These are phyloP conservation scores for Magallana gigas DNA, from an alignment of 1,140 invertebrate species.

Conservation along the genomic window DNA sequence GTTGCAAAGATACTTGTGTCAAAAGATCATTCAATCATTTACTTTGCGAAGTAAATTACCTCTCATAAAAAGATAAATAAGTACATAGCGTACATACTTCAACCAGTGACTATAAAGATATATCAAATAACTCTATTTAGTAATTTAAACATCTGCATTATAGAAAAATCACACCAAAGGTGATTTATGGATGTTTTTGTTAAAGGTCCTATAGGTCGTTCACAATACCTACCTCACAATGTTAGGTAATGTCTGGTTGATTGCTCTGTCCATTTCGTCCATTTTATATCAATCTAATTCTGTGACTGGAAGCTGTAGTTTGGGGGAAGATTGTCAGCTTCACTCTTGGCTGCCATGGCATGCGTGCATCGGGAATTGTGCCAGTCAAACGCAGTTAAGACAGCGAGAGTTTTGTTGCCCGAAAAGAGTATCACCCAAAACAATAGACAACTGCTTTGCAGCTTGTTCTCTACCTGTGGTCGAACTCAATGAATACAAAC, in stretches of 20 bases:
- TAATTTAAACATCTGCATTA: not conserved
- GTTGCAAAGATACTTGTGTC: too few species aligned
- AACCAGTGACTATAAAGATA: too few species aligned
- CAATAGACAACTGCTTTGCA: not conserved
- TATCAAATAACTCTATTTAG: too few species aligned
- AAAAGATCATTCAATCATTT: too few species aligned
- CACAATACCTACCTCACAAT: not conserved
- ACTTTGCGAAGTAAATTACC: too few species aligned
- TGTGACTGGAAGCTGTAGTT: not conserved
- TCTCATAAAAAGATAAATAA: too few species aligned
- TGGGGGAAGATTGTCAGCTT: not conserved
- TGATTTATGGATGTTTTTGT: not conserved
- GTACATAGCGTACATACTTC: too few species aligned
- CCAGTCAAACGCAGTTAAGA: not conserved
- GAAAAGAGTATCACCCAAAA: not conserved
- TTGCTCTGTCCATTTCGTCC: not conserved
- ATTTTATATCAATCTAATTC: not conserved
- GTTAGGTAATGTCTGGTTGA: not conserved
- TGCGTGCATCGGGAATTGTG: not conserved
- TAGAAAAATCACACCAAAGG: not conserved
- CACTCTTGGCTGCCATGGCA: not conserved
- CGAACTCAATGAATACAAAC: not conserved
- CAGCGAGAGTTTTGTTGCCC: constrained; percentile 20
- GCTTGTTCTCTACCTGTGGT: not conserved
- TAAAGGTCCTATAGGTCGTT: not conserved